Percentiles rank a stretch among this genome's conserved stretches.
phyloP scores from a whole-genome alignment of 1,140 invertebrate genomes.

The Brachionus rubens region DNA sequence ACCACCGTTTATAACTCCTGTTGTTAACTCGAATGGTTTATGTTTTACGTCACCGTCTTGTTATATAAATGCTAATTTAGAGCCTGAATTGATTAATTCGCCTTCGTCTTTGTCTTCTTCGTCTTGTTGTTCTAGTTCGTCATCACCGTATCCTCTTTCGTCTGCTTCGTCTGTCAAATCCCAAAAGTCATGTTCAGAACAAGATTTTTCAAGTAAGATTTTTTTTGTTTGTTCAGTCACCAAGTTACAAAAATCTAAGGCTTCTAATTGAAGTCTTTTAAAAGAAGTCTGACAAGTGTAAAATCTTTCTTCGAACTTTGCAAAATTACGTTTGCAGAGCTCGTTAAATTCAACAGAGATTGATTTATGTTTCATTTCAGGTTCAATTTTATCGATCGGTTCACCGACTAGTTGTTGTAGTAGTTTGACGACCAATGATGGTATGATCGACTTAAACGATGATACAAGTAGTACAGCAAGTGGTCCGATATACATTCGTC shows the following conservation, averaged over 20 bases:
- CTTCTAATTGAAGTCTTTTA: neutral
- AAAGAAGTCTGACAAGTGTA: neutral
- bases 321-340: too few relatives aligned
- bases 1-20: slow-evolving; percentile 21
- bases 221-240: neutral
- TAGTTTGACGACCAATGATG: slow-evolving; percentile 50
- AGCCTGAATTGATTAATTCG: slow-evolving; percentile 2
- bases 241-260: neutral
- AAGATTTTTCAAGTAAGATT: slow-evolving; percentile 30
- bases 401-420: slow-evolving; percentile 30
- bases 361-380: too few relatives aligned
- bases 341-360: too few relatives aligned
- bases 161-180: neutral
- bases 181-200: neutral
- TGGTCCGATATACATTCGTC: slow-evolving; percentile 59
- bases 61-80: neutral
- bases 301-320: too few relatives aligned
- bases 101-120: neutral
- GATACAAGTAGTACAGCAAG: slow-evolving; percentile 58
- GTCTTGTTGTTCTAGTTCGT: neutral
- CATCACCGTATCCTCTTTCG: neutral
- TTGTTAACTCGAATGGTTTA: neutral
- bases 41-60: neutral
- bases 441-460: slow-evolving; percentile 48
- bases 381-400: neutral